phyloP scores from a whole-genome alignment of 2,113 vertebrate genomes.

The Anser cygnoides region DNA sequence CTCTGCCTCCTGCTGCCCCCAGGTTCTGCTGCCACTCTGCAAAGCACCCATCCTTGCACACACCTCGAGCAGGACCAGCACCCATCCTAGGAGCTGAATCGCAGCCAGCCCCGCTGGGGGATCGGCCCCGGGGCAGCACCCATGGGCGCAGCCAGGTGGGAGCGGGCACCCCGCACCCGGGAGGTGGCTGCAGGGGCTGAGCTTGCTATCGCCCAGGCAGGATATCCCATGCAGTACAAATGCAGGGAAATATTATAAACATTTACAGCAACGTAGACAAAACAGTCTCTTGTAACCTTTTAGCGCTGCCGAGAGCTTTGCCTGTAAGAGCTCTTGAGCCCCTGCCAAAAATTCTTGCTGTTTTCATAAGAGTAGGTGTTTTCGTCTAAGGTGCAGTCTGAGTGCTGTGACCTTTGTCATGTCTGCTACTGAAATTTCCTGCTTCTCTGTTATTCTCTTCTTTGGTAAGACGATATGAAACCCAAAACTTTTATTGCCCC shows the following conservation, averaged over 20 bases:
- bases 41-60: background rate
- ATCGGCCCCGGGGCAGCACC: background rate
- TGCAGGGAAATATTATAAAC: conserved; percentile 65
- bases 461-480: conserved; percentile 81
- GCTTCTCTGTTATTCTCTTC: conserved; percentile 81
- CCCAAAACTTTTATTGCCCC: conserved; percentile 85
- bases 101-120: background rate
- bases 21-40: background rate
- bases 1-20: background rate
- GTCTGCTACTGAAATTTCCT: conserved; percentile 84
- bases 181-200: background rate
- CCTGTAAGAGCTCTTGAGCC: conserved; percentile 63
- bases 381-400: conserved; percentile 77
- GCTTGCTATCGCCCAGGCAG: background rate
- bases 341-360: conserved; percentile 69
- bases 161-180: rapidly evolving
- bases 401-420: conserved; percentile 71
- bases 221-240: conserved; percentile 30
- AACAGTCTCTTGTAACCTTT: conserved; percentile 76
- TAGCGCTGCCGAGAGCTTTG: conserved; percentile 61
- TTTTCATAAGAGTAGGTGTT: conserved; percentile 73
- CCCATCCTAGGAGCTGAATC: background rate
- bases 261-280: conserved; percentile 72
- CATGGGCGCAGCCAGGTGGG: background rate
- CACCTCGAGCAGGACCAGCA: background rate